Evolutionary conservation across 1,140 invertebrate genomes (phyloP).

Genomic region (Drosophila rufa): DNA sequence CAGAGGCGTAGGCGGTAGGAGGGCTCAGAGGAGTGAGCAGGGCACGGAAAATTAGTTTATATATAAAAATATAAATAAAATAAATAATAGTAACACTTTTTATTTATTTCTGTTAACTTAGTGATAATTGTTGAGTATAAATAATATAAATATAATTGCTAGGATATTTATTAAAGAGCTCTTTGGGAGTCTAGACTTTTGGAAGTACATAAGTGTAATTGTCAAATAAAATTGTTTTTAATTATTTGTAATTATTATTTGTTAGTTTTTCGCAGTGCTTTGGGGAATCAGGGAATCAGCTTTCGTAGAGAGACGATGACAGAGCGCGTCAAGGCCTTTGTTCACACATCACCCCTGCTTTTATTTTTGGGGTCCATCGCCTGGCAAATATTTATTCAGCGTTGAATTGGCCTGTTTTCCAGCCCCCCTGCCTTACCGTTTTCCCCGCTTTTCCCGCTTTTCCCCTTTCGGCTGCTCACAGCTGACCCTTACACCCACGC

Average conservation of each 20-base stretch:
- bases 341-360: constrained; percentile 3
- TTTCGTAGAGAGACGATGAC: constrained; percentile 14
- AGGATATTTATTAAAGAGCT: too few relatives aligned
- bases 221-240: too few relatives aligned
- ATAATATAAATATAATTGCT: too few relatives aligned
- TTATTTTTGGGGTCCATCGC: constrained; percentile 12
- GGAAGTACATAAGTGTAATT: too few relatives aligned
- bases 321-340: constrained; percentile 30
- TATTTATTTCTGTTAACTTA: neutral
- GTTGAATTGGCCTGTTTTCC: constrained; percentile 40
- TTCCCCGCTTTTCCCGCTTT: neutral
- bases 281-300: constrained; percentile 22
- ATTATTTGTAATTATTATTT: neutral
- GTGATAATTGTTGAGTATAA: neutral
- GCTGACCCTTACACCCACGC: constrained; percentile 32
- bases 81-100: neutral
- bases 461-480: neutral
- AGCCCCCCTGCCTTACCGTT: neutral
- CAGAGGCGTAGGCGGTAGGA: constrained; percentile 4
- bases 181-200: too few relatives aligned
- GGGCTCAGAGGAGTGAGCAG: neutral
- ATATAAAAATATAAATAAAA: too few relatives aligned
- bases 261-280: neutral
- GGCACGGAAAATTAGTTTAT: neutral
- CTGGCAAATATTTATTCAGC: constrained; percentile 44